Evolutionary conservation across 30 jellyfish, hydroid and myxozoan genomes (phyloP).

Genomic region (Phacellophora camtschatica): DNA sequence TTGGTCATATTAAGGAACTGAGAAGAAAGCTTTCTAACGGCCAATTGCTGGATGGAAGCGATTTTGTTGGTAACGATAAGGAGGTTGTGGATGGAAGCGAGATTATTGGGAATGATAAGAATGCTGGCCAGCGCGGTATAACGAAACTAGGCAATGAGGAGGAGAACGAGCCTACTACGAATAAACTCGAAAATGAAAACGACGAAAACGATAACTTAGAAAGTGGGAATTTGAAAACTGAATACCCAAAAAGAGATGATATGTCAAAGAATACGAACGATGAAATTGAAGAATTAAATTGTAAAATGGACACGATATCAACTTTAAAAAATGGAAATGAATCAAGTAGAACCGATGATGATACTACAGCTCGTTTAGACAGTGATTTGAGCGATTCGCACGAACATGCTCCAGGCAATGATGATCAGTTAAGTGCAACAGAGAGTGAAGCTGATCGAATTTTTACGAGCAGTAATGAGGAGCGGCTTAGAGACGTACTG

Average conservation of each 20-base stretch:
- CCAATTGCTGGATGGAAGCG: constrained; percentile 5
- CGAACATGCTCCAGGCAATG: constrained; percentile 22
- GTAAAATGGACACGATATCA: too few species aligned
- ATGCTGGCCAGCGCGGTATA: neutral
- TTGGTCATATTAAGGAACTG: constrained; percentile 22
- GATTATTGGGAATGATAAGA: neutral
- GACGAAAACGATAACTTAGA: neutral
- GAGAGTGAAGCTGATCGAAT: constrained; percentile 65
- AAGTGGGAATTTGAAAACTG: neutral
- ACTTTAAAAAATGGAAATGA: neutral
- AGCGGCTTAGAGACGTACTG: neutral
- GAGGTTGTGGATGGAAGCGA: neutral
- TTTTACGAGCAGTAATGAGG: neutral
- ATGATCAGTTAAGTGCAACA: constrained; percentile 65
- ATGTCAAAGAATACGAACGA: neutral
- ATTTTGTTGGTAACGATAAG: neutral
- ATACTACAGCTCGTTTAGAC: neutral
- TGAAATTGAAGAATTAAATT: too few species aligned
- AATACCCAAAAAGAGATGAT: neutral
- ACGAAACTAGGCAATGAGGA: neutral
- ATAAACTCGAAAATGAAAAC: neutral
- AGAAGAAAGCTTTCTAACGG: constrained; percentile 11
- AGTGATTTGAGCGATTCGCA: neutral
- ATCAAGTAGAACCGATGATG: neutral
- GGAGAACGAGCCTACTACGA: neutral